Percentiles rank a stretch among this genome's conserved stretches.
Evolutionary conservation across 2,888 invertebrate genomes (phyloP).

Genomic region (Pseudanteris insignis): DNA sequence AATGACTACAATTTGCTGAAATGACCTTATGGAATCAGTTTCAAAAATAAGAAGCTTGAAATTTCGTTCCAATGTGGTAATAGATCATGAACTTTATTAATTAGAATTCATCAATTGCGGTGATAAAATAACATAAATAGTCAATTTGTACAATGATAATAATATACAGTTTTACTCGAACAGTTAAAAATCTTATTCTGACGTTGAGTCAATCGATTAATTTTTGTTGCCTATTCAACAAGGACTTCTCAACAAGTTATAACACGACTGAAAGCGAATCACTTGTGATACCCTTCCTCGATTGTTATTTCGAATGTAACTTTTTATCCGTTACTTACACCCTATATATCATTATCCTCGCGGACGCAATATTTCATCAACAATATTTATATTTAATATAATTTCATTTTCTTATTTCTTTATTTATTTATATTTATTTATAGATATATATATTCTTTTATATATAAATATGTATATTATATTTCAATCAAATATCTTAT

Average conservation of each 20-base stretch:
- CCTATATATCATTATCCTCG: slow-evolving; percentile 38
- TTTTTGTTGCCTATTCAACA: slow-evolving; percentile 17
- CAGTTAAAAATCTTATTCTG: too few relatives aligned
- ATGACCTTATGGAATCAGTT: slow-evolving; percentile 17
- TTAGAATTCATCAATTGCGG: background rate
- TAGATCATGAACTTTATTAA: too few relatives aligned
- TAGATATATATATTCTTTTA: slow-evolving; percentile 44
- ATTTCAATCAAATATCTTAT: slow-evolving; percentile 33
- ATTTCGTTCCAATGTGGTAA: too few relatives aligned
- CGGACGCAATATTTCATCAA: slow-evolving; percentile 56
- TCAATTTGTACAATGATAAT: background rate
- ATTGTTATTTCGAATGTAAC: slow-evolving; percentile 3
- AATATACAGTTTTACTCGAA: slow-evolving; percentile 6
- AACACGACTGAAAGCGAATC: slow-evolving; percentile 15
- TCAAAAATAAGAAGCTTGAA: too few relatives aligned
- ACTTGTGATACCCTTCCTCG: slow-evolving; percentile 24
- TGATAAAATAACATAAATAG: background rate
- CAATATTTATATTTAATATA: slow-evolving; percentile 62
- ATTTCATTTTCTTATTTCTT: slow-evolving; percentile 58
- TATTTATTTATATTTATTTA: slow-evolving; percentile 46
- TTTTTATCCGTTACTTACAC: slow-evolving; percentile 21
- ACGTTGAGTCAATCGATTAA: too few relatives aligned
- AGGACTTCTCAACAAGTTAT: slow-evolving; percentile 22
- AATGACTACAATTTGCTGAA: slow-evolving; percentile 13
- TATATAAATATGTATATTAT: slow-evolving; percentile 45